Evolutionary conservation across 2,797 vertebrate genomes (phyloP).

Genomic region (Enteromius anoplus): DNA sequence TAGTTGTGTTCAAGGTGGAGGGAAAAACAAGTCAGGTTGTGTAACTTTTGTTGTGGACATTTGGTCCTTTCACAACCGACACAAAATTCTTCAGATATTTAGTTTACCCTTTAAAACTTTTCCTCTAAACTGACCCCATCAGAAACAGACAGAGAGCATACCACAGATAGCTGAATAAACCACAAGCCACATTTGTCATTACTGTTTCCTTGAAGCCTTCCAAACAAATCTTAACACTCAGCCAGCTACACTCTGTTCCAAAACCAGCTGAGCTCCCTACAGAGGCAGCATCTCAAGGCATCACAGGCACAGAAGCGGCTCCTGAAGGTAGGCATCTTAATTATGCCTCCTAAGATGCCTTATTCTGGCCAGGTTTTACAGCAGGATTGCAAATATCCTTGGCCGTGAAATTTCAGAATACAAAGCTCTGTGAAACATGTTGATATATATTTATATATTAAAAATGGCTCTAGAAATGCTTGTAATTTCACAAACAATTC

Average conservation of each 20-base stretch:
- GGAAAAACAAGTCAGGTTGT: neutral
- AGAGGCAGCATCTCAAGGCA: neutral
- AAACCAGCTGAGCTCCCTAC: conserved; percentile 1
- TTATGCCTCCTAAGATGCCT: neutral
- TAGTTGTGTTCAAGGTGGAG: neutral
- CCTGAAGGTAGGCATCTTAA: conserved; percentile 1
- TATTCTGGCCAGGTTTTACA: neutral
- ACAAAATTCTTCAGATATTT: neutral
- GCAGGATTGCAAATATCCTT: neutral
- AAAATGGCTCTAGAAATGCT: neutral
- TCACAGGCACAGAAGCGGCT: neutral
- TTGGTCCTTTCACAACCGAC: neutral
- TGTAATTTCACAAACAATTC: neutral
- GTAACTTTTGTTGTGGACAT: neutral
- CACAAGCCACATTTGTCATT: conserved; percentile 31
- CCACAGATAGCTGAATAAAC: neutral
- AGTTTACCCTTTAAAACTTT: neutral
- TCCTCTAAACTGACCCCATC: neutral
- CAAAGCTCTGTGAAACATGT: neutral
- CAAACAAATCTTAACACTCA: conserved; percentile 26
- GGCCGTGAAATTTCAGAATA: neutral
- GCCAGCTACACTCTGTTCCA: conserved; percentile 12
- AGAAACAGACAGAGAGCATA: conserved; percentile 3
- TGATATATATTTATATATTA: neutral
- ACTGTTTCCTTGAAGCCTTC: conserved; percentile 36